Conservation (phyloP, 2,113 vertebrate species). For the Peromyscus maniculatus region DNA sequence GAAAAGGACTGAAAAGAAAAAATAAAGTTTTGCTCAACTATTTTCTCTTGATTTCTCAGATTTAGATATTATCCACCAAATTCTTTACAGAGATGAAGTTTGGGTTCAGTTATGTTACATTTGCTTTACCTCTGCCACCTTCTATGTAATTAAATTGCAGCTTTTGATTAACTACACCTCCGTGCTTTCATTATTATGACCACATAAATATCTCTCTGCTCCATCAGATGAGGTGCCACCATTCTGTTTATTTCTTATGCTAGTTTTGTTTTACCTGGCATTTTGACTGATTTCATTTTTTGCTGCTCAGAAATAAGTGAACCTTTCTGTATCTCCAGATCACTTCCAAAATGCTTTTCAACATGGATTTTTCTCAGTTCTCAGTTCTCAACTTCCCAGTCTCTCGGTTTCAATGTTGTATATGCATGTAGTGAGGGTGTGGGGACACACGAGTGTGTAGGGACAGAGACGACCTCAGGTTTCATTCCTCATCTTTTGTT, state of each 20-base stretch:
- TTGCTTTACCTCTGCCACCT: neutral
- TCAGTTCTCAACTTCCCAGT: neutral
- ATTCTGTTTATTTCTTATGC: neutral
- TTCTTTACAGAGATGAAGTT: conserved; percentile 11
- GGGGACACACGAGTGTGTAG: too few relatives aligned
- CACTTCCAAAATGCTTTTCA: conserved; percentile 9
- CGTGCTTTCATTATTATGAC: conserved; percentile 23
- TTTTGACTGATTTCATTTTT: conserved; percentile 26
- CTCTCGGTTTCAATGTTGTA: neutral
- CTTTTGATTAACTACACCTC: conserved; percentile 55
- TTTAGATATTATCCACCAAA: neutral
- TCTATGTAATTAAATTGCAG: neutral
- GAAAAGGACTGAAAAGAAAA: neutral
- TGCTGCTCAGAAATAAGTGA: neutral
- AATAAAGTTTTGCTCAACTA: neutral
- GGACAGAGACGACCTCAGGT: neutral
- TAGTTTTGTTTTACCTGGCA: neutral
- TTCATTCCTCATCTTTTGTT: neutral
- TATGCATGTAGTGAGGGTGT: too few relatives aligned
- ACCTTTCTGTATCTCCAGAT: neutral
- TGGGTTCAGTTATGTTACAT: neutral
- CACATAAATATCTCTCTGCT: conserved; percentile 56
- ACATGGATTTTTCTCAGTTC: neutral
- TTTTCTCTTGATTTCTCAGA: conserved; percentile 1
- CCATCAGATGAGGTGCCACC: neutral